Base-by-base conservation (phyloP, 2,888 invertebrate species). In the Caenorhabditis doughertyi region DNA sequence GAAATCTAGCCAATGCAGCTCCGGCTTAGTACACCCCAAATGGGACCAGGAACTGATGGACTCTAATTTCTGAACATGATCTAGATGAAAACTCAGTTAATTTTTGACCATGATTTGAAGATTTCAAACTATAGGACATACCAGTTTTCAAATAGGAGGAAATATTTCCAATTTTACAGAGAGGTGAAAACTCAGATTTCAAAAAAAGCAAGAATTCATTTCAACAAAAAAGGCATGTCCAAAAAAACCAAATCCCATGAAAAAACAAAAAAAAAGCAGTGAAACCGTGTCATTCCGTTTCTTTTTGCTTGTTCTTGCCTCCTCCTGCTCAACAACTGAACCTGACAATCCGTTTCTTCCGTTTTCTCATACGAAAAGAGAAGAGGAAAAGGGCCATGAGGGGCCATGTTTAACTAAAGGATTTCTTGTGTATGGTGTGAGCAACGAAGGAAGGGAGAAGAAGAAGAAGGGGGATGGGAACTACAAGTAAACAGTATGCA, bases 321-420 rank as follows among this genome's bases (percentile, higher is more conserved):
- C 44, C n/a, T 16, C 3, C 29, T 5, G n/a, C n/a, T 7, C 13
- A 3, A 4, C 32, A 39, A 51, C 21, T 60, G 60, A 79, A 71
- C 76, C 76, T 76, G 76, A 76, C 76, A 76, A 76, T 76, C 76
- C 76, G 67, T 67, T 76, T 76, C 62, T 47, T 64, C 74, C 67
- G 65, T 74, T 58, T 67, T 58, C 18, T 35, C 56, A 3, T 56
- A n/a, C 13, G 35, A 35, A 13, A 18, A 29, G 16, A 0, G 35
- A 13, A 58, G 18, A 32, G 32, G 18, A 9, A 32, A 39, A 39
- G 58, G 44, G 58, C 53, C 11, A 42, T 18, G 44, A 47, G 44
- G 18, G 44, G 44, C 44, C 44, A 64, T 73, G 64, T 73, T 73
- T 73, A 64, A 73, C 55, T 42, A 73, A 73, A 44, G 35, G 73